Conservation (phyloP, 1,140 invertebrate species). For the Anoplolepis gracilipes region DNA sequence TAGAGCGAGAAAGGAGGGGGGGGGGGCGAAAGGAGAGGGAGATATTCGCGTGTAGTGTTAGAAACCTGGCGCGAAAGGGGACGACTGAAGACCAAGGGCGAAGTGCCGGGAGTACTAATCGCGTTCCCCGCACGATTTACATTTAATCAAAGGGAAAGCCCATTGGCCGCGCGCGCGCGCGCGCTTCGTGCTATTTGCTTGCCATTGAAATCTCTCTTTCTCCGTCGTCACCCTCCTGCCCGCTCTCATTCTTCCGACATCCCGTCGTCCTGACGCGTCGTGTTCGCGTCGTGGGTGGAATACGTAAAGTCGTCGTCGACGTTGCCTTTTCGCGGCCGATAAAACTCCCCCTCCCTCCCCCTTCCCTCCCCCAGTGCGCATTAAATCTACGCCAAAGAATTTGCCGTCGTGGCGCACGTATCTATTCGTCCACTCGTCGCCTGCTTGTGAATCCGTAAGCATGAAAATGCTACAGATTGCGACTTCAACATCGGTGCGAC, state of each 20-base stretch:
- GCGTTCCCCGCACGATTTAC: slow-evolving; percentile 84
- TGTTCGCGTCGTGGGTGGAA: slow-evolving; percentile 79
- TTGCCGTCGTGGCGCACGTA: slow-evolving; percentile 52
- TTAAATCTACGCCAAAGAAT: slow-evolving; percentile 60
- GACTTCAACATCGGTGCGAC: slow-evolving; percentile 42
- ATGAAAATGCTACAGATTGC: slow-evolving; percentile 52
- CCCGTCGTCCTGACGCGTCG: slow-evolving; percentile 58
- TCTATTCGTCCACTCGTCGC: slow-evolving; percentile 65
- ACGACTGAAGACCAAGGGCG: slow-evolving; percentile 77
- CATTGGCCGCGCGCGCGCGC: slow-evolving; percentile 81
- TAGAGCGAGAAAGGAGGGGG: too few species aligned
- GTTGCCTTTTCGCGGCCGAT: slow-evolving; percentile 27
- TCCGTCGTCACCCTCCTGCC: background rate
- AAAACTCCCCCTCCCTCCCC: background rate
- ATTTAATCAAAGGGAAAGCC: slow-evolving; percentile 85
- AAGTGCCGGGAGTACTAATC: slow-evolving; percentile 82
- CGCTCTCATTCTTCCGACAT: slow-evolving; percentile 25
- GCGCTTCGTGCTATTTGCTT: slow-evolving; percentile 83
- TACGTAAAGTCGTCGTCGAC: slow-evolving; percentile 80
- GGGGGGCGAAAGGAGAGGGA: too few species aligned
- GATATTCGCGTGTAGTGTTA: background rate
- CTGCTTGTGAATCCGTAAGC: slow-evolving; percentile 40
- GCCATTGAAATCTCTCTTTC: slow-evolving; percentile 83
- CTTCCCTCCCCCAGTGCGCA: background rate
- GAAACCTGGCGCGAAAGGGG: slow-evolving; percentile 63